Evolutionary conservation across 2,888 invertebrate species (phyloP).

Genomic region (Theodoxus fluviatilis): DNA sequence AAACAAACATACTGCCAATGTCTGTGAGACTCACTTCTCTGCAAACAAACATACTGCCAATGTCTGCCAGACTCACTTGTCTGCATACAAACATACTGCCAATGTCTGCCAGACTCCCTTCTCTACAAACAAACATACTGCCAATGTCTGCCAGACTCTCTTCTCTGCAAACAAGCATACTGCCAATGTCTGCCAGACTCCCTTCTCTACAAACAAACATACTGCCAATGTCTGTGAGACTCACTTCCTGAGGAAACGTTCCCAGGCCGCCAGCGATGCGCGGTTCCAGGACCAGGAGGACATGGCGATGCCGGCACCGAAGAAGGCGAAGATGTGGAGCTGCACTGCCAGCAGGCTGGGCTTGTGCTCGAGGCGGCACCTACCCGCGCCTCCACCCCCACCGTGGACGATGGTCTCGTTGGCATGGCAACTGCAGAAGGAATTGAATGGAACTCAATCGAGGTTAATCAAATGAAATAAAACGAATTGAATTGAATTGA

Average conservation of each 20-base stretch:
- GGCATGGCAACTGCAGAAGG: constrained; percentile 44
- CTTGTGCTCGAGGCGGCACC: constrained; percentile 75
- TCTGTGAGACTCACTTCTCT: too few species aligned
- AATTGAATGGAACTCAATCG: background rate
- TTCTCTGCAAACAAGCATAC: background rate
- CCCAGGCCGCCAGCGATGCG: constrained; percentile 85
- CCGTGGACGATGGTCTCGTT: constrained; percentile 44
- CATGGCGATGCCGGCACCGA: constrained; percentile 85
- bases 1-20: too few species aligned
- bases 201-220: background rate
- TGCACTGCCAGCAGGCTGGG: constrained; percentile 85
- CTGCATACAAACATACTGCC: too few species aligned
- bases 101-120: too few species aligned
- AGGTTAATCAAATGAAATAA: background rate
- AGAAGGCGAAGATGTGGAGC: constrained; percentile 81
- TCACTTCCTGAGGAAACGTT: constrained; percentile 82
- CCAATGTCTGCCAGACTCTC: too few species aligned
- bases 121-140: too few species aligned
- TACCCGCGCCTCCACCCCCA: background rate
- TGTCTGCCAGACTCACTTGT: too few species aligned
- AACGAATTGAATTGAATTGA: background rate
- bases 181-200: background rate
- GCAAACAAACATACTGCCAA: too few species aligned
- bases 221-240: constrained; percentile 10
- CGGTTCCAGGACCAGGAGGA: constrained; percentile 94